Evolutionary conservation across 2,888 invertebrate genomes (phyloP), one percentile per base, ranked within the genome.

Genomic region (Toxonevra muliebris): DNA sequence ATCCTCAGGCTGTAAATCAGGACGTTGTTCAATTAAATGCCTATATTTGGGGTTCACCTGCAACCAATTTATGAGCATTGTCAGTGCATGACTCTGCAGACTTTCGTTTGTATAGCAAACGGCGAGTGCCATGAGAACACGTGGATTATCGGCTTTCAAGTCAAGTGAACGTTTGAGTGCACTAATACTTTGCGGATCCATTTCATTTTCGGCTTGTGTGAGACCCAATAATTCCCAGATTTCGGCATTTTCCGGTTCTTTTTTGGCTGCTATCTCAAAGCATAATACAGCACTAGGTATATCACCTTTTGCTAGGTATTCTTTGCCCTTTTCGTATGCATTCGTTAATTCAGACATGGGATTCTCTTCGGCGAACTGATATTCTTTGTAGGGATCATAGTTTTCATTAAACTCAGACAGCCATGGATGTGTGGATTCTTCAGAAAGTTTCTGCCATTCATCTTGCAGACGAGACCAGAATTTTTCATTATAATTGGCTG

Each of bases 201-300:
- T 97, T 87, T 99, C 99, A 87, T 99, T 99, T 87, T 98, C 97
- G 50, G 98, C 96, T 85, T 98, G 97, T 42, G 96, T 93, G 62
- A 92, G 93, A 11, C 97, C 97, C 58, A 97, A 86, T 45, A 93
- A 86, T 71, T 93, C 90, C 97, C 97, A 97, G 1, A 92, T 93
- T 84, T 95, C 92, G 0, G 90, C 87, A 78, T 93, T 92, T 61
- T 91, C 88, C 1, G 93, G 90, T 60, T 93, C 88, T 80, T 95
- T 92, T 79, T 94, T 92, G 3, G 92, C 96, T 11, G 98, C 97
- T 61, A 96, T 95, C 86, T 99, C 99, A 86, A 99, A 98, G 79
- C 97, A 93, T 40, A 98, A 86, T 0, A 97, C 97, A 15, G 99
- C 98, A 75, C 96, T 94, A 42, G 98, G 96, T 73, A 98, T 89